Percentiles rank a stretch among this genome's conserved stretches.
These are phyloP conservation scores for Desmodus rotundus DNA, from an alignment of 2,113 vertebrate species.

Conservation along the genomic window DNA sequence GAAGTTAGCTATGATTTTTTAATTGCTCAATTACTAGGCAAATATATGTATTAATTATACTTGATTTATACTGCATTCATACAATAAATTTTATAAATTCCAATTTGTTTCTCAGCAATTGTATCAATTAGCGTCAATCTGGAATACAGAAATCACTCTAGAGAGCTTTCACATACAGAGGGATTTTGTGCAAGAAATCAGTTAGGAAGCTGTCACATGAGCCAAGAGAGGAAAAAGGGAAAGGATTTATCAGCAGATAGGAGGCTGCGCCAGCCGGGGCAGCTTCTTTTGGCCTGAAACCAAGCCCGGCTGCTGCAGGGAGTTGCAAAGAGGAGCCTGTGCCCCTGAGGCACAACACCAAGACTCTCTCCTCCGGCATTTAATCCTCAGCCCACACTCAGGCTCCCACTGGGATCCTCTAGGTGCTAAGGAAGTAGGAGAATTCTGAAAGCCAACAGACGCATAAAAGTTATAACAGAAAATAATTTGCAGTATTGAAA, in stretches of 20 bases:
- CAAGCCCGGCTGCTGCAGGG: accelerated
- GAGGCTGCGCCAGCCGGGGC: too few relatives aligned
- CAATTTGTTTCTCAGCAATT: not conserved
- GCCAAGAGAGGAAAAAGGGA: not conserved
- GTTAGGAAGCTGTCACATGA: not conserved
- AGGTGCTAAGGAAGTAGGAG: not conserved
- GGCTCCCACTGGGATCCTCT: not conserved
- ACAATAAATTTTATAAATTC: not conserved
- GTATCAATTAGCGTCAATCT: not conserved
- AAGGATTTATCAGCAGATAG: not conserved
- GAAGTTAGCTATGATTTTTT: not conserved
- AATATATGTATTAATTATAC: not conserved
- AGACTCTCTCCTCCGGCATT: not conserved
- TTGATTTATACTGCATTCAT: not conserved
- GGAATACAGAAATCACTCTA: not conserved
- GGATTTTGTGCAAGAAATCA: not conserved
- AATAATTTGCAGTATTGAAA: not conserved
- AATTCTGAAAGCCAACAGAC: not conserved
- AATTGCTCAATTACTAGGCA: not conserved
- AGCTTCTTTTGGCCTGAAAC: not conserved
- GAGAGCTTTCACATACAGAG: not conserved
- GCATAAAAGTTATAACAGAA: not conserved
- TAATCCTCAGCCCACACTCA: not conserved
- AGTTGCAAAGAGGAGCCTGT: too few relatives aligned
- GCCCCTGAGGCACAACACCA: not conserved